These are phyloP conservation scores for Cataglyphis albicans DNA, from an alignment of 2,888 invertebrate genomes.

Conservation along the genomic window DNA sequence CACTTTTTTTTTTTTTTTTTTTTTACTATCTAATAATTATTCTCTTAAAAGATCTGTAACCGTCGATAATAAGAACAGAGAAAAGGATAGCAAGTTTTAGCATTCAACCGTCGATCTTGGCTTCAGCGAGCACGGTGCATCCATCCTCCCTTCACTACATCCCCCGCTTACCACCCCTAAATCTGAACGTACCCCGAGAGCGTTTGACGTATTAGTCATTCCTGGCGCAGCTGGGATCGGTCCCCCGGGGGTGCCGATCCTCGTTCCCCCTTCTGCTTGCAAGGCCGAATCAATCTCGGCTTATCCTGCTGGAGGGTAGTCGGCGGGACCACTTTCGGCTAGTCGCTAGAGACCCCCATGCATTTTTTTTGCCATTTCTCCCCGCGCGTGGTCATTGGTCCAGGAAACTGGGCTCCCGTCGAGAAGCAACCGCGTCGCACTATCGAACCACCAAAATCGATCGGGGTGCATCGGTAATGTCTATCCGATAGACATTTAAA, in stretches of 20 bases:
- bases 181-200: constrained; percentile 79
- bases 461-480: constrained; percentile 48
- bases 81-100: constrained; percentile 54
- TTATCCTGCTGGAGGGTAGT: constrained; percentile 56
- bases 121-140: constrained; percentile 68
- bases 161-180: constrained; percentile 66
- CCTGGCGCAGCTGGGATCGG: constrained; percentile 74
- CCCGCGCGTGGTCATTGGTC: constrained; percentile 46
- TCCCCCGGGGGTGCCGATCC: constrained; percentile 58
- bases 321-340: constrained; percentile 20
- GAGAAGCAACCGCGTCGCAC: constrained; percentile 45
- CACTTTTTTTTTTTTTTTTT: background rate
- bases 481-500: constrained; percentile 24
- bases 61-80: background rate
- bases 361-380: constrained; percentile 29
- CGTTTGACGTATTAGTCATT: constrained; percentile 82
- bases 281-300: constrained; percentile 72
- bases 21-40: background rate
- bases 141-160: constrained; percentile 59
- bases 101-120: constrained; percentile 56
- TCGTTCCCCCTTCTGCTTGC: constrained; percentile 43
- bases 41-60: background rate
- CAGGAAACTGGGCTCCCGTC: constrained; percentile 50
- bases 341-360: constrained; percentile 46
- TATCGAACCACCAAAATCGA: constrained; percentile 48